Percentiles rank a stretch among this genome's conserved stretches.
These are phyloP conservation scores for Crossoptilon crossoptilon DNA, from an alignment of 2,797 vertebrate species.

Conservation along the genomic window DNA sequence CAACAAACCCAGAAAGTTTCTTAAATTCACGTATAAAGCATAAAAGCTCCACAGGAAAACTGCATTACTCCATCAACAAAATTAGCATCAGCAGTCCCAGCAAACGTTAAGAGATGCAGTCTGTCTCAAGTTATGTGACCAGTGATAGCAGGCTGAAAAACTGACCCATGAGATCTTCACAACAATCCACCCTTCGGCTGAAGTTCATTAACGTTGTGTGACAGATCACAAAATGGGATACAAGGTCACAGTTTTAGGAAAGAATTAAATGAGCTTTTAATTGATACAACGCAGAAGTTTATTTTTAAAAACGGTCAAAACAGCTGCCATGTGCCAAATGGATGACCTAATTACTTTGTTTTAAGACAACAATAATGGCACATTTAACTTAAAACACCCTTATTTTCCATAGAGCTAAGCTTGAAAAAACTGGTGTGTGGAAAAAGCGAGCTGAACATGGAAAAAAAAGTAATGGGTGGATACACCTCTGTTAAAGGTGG, in stretches of 20 bases:
- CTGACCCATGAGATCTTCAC: neutral
- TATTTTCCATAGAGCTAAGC: constrained; percentile 36
- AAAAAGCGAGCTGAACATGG: neutral
- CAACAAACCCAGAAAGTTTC: neutral
- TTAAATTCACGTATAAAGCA: constrained; percentile 33
- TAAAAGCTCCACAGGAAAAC: neutral
- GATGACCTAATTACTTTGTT: constrained; percentile 39
- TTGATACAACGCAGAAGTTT: neutral
- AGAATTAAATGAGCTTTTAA: constrained; percentile 5
- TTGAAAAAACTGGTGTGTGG: neutral
- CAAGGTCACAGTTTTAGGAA: constrained; percentile 11
- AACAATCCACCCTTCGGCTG: neutral
- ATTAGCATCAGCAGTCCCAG: constrained; percentile 33
- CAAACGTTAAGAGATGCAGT: neutral
- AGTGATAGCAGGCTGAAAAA: constrained; percentile 61
- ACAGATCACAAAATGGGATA: constrained; percentile 30
- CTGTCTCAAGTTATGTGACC: constrained; percentile 24
- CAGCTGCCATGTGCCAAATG: constrained; percentile 6
- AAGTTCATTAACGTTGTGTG: constrained; percentile 21
- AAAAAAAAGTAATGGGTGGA: neutral
- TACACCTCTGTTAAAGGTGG: neutral
- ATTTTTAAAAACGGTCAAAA: neutral
- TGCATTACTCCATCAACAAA: neutral
- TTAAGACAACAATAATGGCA: constrained; percentile 46
- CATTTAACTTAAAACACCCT: constrained; percentile 10